Evolutionary conservation across 2,797 vertebrate genomes (phyloP).

Genomic region (Mallotus villosus): DNA sequence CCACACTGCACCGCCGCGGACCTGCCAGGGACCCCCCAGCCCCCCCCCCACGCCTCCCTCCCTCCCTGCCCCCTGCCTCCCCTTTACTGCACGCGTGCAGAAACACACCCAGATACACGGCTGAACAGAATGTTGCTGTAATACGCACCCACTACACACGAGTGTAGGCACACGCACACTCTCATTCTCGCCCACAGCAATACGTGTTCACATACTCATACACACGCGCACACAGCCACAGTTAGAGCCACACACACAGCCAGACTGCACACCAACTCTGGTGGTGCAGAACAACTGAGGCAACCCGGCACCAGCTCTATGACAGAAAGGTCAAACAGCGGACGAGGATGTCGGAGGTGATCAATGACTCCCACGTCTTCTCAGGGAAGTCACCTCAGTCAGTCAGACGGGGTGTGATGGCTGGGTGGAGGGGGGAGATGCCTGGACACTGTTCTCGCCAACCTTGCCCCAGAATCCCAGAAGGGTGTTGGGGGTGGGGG

Average conservation of each 20-base stretch:
- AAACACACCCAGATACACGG: slow-evolving; percentile 17
- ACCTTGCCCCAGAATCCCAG: slow-evolving; percentile 47
- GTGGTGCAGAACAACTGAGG: too few species aligned
- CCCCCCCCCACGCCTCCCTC: background rate
- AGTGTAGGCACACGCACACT: background rate
- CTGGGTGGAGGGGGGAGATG: slow-evolving; percentile 39
- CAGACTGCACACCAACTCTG: too few species aligned
- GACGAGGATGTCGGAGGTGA: too few species aligned
- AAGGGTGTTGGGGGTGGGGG: slow-evolving; percentile 7
- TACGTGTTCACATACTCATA: background rate
- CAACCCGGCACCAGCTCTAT: too few species aligned
- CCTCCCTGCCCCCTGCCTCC: background rate
- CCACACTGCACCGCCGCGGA: background rate
- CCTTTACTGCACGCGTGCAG: background rate
- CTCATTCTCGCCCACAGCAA: background rate
- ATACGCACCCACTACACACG: background rate
- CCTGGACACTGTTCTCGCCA: slow-evolving; percentile 52
- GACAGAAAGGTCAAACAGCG: too few species aligned
- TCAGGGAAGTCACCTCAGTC: too few species aligned
- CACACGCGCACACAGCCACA: background rate
- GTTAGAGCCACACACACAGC: slow-evolving; percentile 10
- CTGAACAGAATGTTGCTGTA: background rate
- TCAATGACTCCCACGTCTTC: too few species aligned
- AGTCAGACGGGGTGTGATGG: too few species aligned
- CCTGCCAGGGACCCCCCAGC: background rate